Percentiles rank a stretch among this genome's conserved stretches.
Conservation (phyloP, 2,888 invertebrate genomes). For the Pimpla rufipes region DNA sequence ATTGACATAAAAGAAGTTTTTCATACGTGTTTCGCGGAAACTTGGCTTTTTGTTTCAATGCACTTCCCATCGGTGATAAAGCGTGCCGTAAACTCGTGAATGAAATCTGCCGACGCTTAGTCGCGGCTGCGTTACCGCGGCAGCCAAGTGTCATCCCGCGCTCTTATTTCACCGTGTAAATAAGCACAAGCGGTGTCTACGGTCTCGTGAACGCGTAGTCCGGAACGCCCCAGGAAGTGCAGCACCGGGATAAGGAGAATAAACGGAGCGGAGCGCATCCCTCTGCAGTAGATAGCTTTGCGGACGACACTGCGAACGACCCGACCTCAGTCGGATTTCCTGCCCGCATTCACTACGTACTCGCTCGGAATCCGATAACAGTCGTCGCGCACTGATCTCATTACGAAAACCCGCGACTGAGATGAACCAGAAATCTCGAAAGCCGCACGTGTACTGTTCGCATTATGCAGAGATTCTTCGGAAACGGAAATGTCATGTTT, state of each 20-base stretch:
- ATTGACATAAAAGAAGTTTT: background rate
- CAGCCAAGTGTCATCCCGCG: background rate
- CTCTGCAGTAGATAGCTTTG: background rate
- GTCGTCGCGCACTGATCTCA: background rate
- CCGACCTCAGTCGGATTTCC: background rate
- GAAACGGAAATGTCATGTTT: too few relatives aligned
- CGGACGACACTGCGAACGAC: constrained; percentile 3
- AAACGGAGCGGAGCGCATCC: constrained; percentile 10
- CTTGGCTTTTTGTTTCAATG: background rate
- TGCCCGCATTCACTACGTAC: constrained; percentile 14
- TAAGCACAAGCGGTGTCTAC: constrained; percentile 21
- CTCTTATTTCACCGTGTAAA: constrained; percentile 20
- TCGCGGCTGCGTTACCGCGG: background rate
- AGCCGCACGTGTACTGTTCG: background rate
- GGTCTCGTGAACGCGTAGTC: background rate
- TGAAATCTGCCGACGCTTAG: background rate
- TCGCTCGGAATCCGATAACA: background rate
- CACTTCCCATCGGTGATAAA: constrained; percentile 32
- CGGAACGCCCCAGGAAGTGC: background rate
- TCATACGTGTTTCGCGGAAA: background rate
- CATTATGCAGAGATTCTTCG: background rate
- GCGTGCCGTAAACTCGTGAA: constrained; percentile 30
- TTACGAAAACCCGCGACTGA: constrained; percentile 10
- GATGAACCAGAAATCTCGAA: background rate
- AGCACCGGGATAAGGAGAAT: constrained; percentile 14